Evolutionary conservation across 2,113 vertebrate genomes (phyloP), one percentile per base, ranked within the genome.

Genomic region (Trachemys scripta): DNA sequence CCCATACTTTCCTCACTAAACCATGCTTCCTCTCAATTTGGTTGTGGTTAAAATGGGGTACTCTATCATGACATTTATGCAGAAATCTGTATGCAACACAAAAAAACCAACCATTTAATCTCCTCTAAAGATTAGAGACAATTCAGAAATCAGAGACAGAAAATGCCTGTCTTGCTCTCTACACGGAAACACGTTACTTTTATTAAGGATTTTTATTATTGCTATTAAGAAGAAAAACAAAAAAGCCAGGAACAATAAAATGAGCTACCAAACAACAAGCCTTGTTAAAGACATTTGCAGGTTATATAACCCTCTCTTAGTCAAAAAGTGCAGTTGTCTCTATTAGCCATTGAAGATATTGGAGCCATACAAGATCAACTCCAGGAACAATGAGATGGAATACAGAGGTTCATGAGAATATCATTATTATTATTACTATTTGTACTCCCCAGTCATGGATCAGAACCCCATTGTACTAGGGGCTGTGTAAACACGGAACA

Each of bases 111-210:
- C 2, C 47, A 38, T 5, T 50, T 88, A 22, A 35, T 45, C 59
- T 2, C 20, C 50, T 59, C 5, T 0, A 5, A 20, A 53, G 50
- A 78, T 22, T 4, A 54, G 11, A 9, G 1, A 11, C 13, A 42
- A 42, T 45, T 75, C 25, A 69, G 12, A 69, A n/a, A n/a, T n/a
- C n/a, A n/a, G n/a, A n/a, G n/a, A n/a, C n/a, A n/a, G n/a, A 19
- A 27, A 29, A 86, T 72, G 2, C 24, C n/a, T 57, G 5, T 13
- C 25, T 78, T 38, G 7, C 8, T 78, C 42, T 45, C 75, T 27
- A 47, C 22, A 27, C 27, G 22, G 42, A 78, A 47, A 78, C 72
- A 45, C n/a, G 19, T 24, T 25, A 45, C 19, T 76, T 72, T 76
- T 76, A 45, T 22, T 76, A 45, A 42, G 38, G 4, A 42, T 76